A percentile compares a stretch with the other conserved stretches of the same genome.
These are phyloP conservation scores for Chirona hameri DNA, from an alignment of 2,888 invertebrate genomes.

Conservation along the genomic window DNA sequence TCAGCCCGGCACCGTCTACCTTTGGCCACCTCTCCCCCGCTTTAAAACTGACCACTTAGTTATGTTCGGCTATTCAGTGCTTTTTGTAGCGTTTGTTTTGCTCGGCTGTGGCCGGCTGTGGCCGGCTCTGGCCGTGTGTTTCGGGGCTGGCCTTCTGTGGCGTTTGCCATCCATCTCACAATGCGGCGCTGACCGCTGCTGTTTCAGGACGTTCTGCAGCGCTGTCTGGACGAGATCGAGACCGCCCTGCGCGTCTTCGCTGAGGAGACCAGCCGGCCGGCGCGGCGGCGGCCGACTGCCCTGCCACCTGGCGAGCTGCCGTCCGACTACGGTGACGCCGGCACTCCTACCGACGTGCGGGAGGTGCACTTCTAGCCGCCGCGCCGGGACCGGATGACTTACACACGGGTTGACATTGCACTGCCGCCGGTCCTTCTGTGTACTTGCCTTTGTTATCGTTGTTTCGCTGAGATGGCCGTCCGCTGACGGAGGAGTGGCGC, in stretches of 20 bases:
- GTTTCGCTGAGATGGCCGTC: neutral
- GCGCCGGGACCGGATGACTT: neutral
- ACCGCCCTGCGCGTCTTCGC: neutral
- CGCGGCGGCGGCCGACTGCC: neutral
- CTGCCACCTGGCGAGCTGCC: conserved; percentile 44
- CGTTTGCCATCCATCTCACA: no score
- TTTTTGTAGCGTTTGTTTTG: no score
- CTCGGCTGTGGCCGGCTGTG: no score
- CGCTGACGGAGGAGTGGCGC: no score
- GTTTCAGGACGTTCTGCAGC: neutral
- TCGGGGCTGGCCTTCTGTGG: neutral
- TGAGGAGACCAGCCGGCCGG: neutral
- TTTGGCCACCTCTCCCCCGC: no score
- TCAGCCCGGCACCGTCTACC: no score
- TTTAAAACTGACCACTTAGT: no score
- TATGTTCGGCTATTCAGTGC: no score
- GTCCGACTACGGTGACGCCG: conserved; percentile 66
- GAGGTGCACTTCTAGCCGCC: conserved; percentile 68
- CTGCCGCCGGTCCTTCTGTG: neutral
- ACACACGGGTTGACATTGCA: no score
- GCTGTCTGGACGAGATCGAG: conserved; percentile 2
- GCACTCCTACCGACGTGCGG: conserved; percentile 79
- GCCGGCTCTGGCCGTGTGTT: no score
- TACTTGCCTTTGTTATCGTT: neutral
- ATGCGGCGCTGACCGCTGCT: neutral